Evolutionary conservation across 1,140 invertebrate genomes (phyloP).

Genomic region (Drosophila ironensis): DNA sequence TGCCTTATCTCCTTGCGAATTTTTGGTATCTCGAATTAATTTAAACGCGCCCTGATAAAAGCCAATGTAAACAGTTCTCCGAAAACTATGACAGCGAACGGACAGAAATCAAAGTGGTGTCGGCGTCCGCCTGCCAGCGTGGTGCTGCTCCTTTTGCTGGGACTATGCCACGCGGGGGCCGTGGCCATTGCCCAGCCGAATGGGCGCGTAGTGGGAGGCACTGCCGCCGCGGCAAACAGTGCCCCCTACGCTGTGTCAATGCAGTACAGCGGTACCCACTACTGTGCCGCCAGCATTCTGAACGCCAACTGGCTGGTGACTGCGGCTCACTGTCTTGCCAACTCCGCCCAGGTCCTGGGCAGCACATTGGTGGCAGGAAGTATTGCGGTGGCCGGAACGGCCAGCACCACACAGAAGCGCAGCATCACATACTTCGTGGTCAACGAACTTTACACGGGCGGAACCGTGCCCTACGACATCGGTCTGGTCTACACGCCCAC

Average conservation of each 20-base stretch:
- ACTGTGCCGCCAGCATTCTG: slow-evolving; percentile 84
- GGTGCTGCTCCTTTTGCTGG: slow-evolving; percentile 18
- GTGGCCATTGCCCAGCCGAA: slow-evolving; percentile 33
- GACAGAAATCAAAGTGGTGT: slow-evolving; percentile 27
- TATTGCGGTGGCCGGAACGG: slow-evolving; percentile 58
- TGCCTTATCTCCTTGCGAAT: slow-evolving; percentile 51
- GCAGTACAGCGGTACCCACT: slow-evolving; percentile 77
- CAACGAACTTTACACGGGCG: slow-evolving; percentile 69
- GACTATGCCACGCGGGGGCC: slow-evolving; percentile 23
- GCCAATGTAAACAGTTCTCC: slow-evolving; percentile 62
- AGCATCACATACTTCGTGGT: slow-evolving; percentile 60
- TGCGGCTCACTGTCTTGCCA: slow-evolving; percentile 73
- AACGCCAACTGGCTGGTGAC: slow-evolving; percentile 83
- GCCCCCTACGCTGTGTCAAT: slow-evolving; percentile 81
- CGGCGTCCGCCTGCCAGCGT: slow-evolving; percentile 1
- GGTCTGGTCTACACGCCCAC: slow-evolving; percentile 83
- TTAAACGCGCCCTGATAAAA: slow-evolving; percentile 52
- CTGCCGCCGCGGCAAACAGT: slow-evolving; percentile 48
- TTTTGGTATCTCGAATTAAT: slow-evolving; percentile 58
- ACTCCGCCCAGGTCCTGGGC: slow-evolving; percentile 55
- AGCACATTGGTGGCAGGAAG: slow-evolving; percentile 68
- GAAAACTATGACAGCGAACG: slow-evolving; percentile 49
- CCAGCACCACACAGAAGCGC: slow-evolving; percentile 61
- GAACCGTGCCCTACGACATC: slow-evolving; percentile 83
- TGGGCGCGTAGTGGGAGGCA: slow-evolving; percentile 76